phyloP scores from a whole-genome alignment of 2,113 vertebrate species.

The Guaruba guarouba region DNA sequence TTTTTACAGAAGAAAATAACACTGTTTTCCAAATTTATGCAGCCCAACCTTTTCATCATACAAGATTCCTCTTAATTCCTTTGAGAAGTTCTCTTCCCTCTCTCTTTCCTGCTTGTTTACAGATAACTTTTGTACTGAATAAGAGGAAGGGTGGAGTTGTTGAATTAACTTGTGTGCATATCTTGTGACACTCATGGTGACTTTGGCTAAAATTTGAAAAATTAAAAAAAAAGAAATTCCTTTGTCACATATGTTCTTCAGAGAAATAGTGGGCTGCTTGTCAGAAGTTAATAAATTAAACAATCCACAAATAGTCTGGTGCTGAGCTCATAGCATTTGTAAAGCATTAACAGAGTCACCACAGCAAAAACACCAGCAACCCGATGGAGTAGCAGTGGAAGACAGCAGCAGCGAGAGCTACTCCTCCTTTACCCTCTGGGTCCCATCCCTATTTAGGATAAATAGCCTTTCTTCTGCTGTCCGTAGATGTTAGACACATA shows the following conservation, averaged over 20 bases:
- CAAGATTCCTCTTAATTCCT: background rate
- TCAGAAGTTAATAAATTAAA: background rate
- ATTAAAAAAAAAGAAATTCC: background rate
- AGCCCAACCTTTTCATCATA: background rate
- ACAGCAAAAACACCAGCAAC: background rate
- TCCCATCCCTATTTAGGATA: background rate
- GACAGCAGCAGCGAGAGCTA: background rate
- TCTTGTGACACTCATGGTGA: background rate
- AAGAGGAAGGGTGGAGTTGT: background rate
- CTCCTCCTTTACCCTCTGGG: background rate
- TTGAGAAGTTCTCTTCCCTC: background rate
- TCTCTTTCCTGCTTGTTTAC: background rate
- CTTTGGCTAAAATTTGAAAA: background rate
- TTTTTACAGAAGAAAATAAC: background rate
- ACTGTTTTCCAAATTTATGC: background rate
- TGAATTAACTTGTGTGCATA: background rate
- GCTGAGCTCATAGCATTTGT: conserved; percentile 35
- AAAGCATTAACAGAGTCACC: background rate
- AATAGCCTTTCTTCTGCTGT: background rate
- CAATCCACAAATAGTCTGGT: background rate
- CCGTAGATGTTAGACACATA: background rate
- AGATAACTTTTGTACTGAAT: background rate
- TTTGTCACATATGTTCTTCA: background rate
- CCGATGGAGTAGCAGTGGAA: background rate
- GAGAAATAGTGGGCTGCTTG: background rate